Evolutionary conservation across 2,113 vertebrate genomes (phyloP).

Genomic region (Sturnus vulgaris): DNA sequence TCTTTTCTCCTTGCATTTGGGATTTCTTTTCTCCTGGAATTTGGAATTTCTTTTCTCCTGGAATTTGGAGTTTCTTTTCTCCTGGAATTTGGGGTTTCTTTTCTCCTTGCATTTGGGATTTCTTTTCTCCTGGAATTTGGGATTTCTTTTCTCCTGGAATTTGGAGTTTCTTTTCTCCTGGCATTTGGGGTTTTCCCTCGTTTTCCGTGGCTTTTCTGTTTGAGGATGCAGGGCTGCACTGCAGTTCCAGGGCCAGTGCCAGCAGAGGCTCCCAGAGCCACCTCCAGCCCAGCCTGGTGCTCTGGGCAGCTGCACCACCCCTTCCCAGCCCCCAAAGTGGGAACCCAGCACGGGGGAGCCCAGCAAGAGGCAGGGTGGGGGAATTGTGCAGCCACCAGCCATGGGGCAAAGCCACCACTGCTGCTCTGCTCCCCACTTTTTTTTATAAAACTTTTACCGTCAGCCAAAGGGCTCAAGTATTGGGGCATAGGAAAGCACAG

Average conservation of each 20-base stretch:
- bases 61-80: neutral
- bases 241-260: neutral
- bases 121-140: neutral
- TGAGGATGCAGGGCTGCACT: rapidly evolving
- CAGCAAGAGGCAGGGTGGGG: rapidly evolving
- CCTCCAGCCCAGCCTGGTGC: neutral
- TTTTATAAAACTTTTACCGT: rapidly evolving
- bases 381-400: rapidly evolving
- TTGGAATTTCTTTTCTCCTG: neutral
- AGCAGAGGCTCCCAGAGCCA: neutral
- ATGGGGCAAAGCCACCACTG: neutral
- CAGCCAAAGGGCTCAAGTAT: neutral
- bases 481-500: neutral
- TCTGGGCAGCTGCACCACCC: neutral
- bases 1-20: no score
- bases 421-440: neutral
- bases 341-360: rapidly evolving
- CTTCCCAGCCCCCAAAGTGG: neutral
- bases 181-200: rapidly evolving
- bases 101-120: no score
- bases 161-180: neutral
- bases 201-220: rapidly evolving
- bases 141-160: neutral
- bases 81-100: neutral
- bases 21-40: no score